Conservation (phyloP, 2,113 vertebrate species). For the Pangasianodon gigas region DNA sequence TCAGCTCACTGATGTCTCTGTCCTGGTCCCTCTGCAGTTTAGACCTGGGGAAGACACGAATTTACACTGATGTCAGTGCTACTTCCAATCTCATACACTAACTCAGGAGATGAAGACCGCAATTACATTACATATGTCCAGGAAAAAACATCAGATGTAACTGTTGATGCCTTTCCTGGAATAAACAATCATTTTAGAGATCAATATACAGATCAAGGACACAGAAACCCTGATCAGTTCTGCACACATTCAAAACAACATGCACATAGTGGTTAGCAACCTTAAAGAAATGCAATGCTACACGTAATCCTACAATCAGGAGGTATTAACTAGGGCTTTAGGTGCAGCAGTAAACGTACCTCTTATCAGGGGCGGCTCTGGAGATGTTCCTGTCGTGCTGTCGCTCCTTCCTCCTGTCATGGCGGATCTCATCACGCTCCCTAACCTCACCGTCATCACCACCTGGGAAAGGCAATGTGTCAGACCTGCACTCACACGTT, state of each 20-base stretch:
- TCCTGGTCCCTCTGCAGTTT: conserved; percentile 97
- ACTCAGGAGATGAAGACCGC: neutral
- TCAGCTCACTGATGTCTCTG: conserved; percentile 94
- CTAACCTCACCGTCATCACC: conserved; percentile 88
- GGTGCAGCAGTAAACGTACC: conserved; percentile 70
- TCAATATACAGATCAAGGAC: no score
- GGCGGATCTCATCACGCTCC: conserved; percentile 93
- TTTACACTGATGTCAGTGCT: neutral
- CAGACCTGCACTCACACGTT: neutral
- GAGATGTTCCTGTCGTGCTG: conserved; percentile 95
- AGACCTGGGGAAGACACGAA: conserved; percentile 73
- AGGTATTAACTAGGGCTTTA: neutral
- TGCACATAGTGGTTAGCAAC: neutral
- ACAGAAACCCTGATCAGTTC: neutral
- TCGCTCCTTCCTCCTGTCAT: conserved; percentile 90
- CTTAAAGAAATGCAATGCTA: neutral
- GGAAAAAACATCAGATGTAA: no score
- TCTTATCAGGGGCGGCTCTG: conserved; percentile 93
- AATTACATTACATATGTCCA: neutral
- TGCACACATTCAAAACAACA: neutral
- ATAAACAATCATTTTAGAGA: neutral
- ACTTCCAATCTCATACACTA: neutral
- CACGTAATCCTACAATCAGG: conserved; percentile 15
- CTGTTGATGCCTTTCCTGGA: neutral
- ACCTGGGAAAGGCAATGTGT: conserved; percentile 51